Base-by-base conservation (phyloP, 2,888 invertebrate genomes). In the Tenthredo notha region DNA sequence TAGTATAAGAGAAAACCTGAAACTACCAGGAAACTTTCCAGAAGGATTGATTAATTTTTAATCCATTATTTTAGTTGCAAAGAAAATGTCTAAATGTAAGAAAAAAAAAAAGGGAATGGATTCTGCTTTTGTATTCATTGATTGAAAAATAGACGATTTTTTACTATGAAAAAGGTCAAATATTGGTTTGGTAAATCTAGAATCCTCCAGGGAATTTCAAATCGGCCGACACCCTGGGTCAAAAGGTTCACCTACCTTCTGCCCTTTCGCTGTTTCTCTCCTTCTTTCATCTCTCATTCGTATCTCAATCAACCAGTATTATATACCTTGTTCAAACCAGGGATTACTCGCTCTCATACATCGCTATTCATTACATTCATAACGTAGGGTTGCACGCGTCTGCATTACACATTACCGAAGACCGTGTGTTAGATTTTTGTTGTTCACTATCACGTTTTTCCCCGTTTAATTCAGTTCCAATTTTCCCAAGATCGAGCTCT, bases 301-400 rank as follows among this genome's bases (percentile, higher is more conserved):
- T n/a, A n/a, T 67, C 18, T 33, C 67, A 67, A 67, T 67, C 33
- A 67, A 6, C 15, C 67, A 2, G 33, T 18, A 47, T 33, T 67
- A 33, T 67, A 77, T 21, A 33, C 10, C 33, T 33, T 54, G 54
- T 54, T n/a, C 54, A 33, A 50, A 10, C 77, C 47, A 54, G n/a
- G 33, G 47, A 54, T 77, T 25, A 74, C 50, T 54, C 29, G 25
- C 54, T 77, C 18, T 33, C 77, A 54, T 54, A 29, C 29, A 12
- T 50, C 33, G 54, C 37, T 40, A 37, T 61, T 80, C 40, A 40
- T 80, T 80, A 37, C 61, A 61, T 25, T 80, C 58, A 80, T 33
- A 61, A 80, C 15, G 80, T 80, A n/a, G 80, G 80, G 40, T 80
- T 58, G 61, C 61, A 80, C 15, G 80, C 61, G 50, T 80, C 61